Conservation (phyloP, 2,888 invertebrate species). For the Leucoma salicis region DNA sequence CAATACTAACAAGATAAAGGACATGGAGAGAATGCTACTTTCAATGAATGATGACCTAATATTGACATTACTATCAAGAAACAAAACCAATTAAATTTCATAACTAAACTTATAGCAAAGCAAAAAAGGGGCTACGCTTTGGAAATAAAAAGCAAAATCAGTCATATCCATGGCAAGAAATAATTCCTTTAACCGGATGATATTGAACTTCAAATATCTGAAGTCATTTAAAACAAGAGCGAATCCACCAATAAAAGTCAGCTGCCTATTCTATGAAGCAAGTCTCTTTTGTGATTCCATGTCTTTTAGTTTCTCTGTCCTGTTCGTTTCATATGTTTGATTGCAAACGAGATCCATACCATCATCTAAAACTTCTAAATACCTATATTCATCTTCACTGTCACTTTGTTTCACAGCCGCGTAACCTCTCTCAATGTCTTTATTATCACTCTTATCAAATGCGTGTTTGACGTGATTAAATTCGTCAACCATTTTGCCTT, state of each 20-base stretch:
- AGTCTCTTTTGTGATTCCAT: constrained; percentile 27
- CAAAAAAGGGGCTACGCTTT: too few relatives aligned
- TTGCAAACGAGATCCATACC: constrained; percentile 46
- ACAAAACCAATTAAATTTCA: too few relatives aligned
- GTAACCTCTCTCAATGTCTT: constrained; percentile 44
- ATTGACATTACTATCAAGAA: too few relatives aligned
- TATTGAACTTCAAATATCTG: not conserved
- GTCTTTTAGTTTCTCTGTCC: constrained; percentile 36
- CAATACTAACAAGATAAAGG: not conserved
- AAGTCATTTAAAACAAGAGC: not conserved
- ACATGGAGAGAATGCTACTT: too few relatives aligned
- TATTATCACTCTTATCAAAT: constrained; percentile 44
- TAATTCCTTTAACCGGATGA: not conserved
- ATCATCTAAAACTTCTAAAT: constrained; percentile 72
- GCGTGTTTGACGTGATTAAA: constrained; percentile 49
- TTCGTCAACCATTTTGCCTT: constrained; percentile 48
- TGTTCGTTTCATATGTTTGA: constrained; percentile 24
- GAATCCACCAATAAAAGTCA: not conserved
- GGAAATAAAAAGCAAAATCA: constrained; percentile 5
- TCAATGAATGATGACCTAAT: too few relatives aligned
- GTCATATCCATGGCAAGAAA: constrained; percentile 13
- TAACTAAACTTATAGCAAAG: too few relatives aligned
- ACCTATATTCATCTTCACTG: constrained; percentile 64
- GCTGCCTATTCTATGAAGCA: not conserved
- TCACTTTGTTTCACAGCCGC: constrained; percentile 52